phyloP scores from a whole-genome alignment of 2,888 invertebrate genomes.

The Monopis laevigella region DNA sequence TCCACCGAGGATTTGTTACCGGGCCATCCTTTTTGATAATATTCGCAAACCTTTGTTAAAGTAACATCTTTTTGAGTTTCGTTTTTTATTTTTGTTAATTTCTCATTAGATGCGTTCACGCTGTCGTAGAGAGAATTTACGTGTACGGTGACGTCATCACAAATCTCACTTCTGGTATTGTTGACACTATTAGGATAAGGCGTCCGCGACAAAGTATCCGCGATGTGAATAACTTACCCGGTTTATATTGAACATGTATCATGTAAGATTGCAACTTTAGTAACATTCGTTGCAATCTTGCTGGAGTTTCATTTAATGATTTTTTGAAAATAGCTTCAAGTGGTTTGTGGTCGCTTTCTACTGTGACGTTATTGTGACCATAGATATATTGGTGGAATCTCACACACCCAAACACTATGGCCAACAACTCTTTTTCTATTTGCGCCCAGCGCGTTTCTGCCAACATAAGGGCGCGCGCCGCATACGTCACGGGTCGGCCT shows the following conservation, averaged over 20 bases:
- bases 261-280: slow-evolving; percentile 24
- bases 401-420: slow-evolving; percentile 18
- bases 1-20: no score
- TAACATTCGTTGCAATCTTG: slow-evolving; percentile 26
- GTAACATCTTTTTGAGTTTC: no score
- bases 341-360: slow-evolving; percentile 29
- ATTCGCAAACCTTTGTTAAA: no score
- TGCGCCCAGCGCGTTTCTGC: slow-evolving; percentile 17
- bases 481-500: slow-evolving; percentile 15
- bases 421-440: slow-evolving; percentile 21
- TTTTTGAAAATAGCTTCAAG: slow-evolving; percentile 26
- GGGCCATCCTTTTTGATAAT: no score
- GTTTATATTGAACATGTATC: slow-evolving; percentile 22
- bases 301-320: slow-evolving; percentile 20
- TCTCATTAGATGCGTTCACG: no score
- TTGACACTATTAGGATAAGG: slow-evolving; percentile 15
- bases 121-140: no score
- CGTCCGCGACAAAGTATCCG: slow-evolving; percentile 27
- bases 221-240: slow-evolving; percentile 25
- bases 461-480: slow-evolving; percentile 17
- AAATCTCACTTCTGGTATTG: slow-evolving; percentile 13
- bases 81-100: no score
- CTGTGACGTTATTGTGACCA: slow-evolving; percentile 20
- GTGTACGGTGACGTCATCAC: no score
- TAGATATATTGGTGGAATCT: slow-evolving; percentile 21